A percentile compares a stretch with the other conserved stretches of the same genome.
phyloP scores from a whole-genome alignment of 1,140 invertebrate species.

The Glomeris maerens region DNA sequence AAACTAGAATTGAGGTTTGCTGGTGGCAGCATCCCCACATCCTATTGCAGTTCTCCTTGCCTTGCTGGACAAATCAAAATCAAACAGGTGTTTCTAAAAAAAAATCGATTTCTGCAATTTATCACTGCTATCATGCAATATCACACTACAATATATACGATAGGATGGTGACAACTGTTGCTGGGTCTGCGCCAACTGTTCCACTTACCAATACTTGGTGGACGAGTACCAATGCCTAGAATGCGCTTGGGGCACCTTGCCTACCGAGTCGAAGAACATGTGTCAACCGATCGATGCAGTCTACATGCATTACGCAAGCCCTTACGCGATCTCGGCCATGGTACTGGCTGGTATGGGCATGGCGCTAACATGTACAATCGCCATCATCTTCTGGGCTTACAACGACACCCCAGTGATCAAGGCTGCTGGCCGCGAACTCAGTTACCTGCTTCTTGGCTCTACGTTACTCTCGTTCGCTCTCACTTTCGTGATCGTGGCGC shows the following conservation, averaged over 20 bases:
- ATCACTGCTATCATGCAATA: conserved; percentile 7
- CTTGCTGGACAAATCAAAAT: conserved; percentile 33
- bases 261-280: conserved; percentile 24
- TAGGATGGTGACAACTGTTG: conserved; percentile 41
- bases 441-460: conserved; percentile 33
- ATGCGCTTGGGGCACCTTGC: conserved; percentile 37
- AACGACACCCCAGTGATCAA: conserved; percentile 42
- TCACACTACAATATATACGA: conserved; percentile 1
- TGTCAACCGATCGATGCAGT: conserved; percentile 38
- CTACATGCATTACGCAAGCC: conserved; percentile 39
- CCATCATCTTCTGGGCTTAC: conserved; percentile 50
- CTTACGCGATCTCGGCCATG: conserved; percentile 43
- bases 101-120: neutral
- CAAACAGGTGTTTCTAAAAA: conserved; percentile 22
- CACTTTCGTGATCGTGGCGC: conserved; percentile 41
- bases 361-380: conserved; percentile 53
- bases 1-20: conserved; percentile 26
- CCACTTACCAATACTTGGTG: conserved; percentile 41
- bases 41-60: conserved; percentile 36
- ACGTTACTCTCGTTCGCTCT: conserved; percentile 39
- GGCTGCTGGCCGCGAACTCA: conserved; percentile 40
- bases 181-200: conserved; percentile 45
- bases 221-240: conserved; percentile 46
- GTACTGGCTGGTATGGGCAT: conserved; percentile 44
- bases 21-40: conserved; percentile 28